phyloP scores from a whole-genome alignment of 2,113 vertebrate species.

The Falco punctatus region DNA sequence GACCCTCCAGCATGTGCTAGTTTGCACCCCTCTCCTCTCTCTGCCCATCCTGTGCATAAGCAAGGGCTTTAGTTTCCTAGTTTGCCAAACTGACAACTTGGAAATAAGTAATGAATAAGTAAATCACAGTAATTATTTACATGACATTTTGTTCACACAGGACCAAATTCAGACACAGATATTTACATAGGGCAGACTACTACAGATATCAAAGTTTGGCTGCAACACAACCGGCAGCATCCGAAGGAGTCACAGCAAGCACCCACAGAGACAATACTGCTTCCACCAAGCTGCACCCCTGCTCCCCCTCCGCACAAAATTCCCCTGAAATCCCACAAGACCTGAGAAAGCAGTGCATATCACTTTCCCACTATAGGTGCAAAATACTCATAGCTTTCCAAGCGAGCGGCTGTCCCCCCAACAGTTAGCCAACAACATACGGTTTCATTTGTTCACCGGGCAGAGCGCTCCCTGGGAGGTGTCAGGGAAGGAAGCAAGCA shows the following conservation, averaged over 20 bases:
- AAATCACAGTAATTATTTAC: neutral
- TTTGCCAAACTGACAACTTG: neutral
- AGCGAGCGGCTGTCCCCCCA: neutral
- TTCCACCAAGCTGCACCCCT: neutral
- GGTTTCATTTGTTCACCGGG: neutral
- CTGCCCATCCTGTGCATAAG: neutral
- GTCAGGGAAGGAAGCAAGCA: neutral
- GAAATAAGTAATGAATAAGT: neutral
- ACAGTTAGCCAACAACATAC: neutral
- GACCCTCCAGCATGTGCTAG: fast-evolving
- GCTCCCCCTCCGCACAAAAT: neutral
- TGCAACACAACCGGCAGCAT: neutral
- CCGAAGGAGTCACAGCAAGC: neutral
- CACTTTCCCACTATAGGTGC: neutral
- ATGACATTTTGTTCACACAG: neutral
- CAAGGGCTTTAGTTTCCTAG: neutral
- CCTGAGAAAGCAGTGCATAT: neutral
- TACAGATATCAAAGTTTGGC: neutral
- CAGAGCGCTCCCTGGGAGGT: neutral
- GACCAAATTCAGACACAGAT: neutral
- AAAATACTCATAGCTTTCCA: neutral
- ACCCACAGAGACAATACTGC: neutral
- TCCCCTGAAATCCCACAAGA: neutral
- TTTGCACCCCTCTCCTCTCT: neutral
- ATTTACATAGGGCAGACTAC: too few species aligned